A percentile compares a stretch with the other conserved stretches of the same genome.
These are phyloP conservation scores for Bungarus multicinctus DNA, from an alignment of 2,113 vertebrate genomes.

Conservation along the genomic window DNA sequence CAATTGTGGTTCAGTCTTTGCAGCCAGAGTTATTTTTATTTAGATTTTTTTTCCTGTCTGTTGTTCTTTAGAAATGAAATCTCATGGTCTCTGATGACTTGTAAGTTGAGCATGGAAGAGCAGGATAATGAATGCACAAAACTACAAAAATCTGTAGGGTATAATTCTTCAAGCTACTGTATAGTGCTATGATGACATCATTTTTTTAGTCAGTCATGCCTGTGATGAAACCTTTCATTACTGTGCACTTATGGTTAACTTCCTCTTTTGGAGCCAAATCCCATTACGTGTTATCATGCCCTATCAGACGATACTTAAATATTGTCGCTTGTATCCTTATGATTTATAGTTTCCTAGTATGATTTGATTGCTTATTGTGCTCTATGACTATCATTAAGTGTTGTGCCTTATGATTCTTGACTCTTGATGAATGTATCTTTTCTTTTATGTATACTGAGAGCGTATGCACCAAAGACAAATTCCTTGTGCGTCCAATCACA, in stretches of 20 bases:
- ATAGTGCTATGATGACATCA: slow-evolving; percentile 51
- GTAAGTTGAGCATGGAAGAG: slow-evolving; percentile 31
- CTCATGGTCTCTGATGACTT: slow-evolving; percentile 18
- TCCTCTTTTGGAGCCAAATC: slow-evolving; percentile 57
- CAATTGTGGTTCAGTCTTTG: background rate
- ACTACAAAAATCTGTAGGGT: slow-evolving; percentile 20
- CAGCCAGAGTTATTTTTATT: background rate
- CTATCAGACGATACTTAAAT: slow-evolving; percentile 71
- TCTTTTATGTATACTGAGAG: too few species aligned
- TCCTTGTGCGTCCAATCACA: too few species aligned
- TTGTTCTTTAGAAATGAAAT: slow-evolving; percentile 27
- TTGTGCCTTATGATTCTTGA: too few species aligned
- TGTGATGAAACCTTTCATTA: slow-evolving; percentile 64
- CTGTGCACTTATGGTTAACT: slow-evolving; percentile 56
- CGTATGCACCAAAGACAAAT: too few species aligned
- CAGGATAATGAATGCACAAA: slow-evolving; percentile 4
- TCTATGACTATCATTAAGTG: too few species aligned
- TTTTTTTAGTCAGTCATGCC: slow-evolving; percentile 44
- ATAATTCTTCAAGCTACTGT: slow-evolving; percentile 42
- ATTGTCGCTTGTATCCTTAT: background rate
- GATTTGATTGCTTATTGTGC: too few species aligned
- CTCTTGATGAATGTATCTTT: too few species aligned
- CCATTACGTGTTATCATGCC: slow-evolving; percentile 61
- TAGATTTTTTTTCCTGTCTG: slow-evolving; percentile 18
- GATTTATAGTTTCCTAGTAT: too few species aligned